phyloP scores from a whole-genome alignment of 2,797 vertebrate species.

The Esox masquinongy region DNA sequence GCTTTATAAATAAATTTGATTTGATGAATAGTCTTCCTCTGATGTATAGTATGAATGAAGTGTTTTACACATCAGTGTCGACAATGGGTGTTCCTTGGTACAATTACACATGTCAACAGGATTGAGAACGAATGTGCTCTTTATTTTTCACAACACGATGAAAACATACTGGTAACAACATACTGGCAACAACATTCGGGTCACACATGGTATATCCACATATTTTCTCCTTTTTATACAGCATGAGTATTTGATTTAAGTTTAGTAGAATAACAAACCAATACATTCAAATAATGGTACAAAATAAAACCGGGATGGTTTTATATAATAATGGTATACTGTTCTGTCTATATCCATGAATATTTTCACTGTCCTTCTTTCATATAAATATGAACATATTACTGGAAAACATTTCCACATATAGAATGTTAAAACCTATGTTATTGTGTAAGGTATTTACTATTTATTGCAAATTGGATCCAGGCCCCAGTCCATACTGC shows the following conservation, averaged over 20 bases:
- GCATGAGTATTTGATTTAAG: neutral
- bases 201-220: neutral
- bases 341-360: neutral
- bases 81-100: too few relatives aligned
- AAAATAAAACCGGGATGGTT: slow-evolving; percentile 12
- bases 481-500: too few relatives aligned
- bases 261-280: slow-evolving; percentile 10
- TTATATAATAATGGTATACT: neutral
- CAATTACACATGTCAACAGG: too few relatives aligned
- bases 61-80: slow-evolving; percentile 60
- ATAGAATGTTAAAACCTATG: neutral
- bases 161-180: neutral
- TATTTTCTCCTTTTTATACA: slow-evolving; percentile 15
- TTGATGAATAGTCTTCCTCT: too few relatives aligned
- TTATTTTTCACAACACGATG: neutral
- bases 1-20: too few relatives aligned
- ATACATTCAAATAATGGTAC: slow-evolving; percentile 24
- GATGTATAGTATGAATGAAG: too few relatives aligned
- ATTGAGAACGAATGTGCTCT: neutral
- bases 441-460: neutral
- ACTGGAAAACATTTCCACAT: neutral
- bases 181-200: neutral
- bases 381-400: neutral
- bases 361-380: neutral
- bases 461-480: neutral